A percentile compares a stretch with the other conserved stretches of the same genome.
These are phyloP conservation scores for Dexiosoma caninum DNA, from an alignment of 2,888 invertebrate species.

Conservation along the genomic window DNA sequence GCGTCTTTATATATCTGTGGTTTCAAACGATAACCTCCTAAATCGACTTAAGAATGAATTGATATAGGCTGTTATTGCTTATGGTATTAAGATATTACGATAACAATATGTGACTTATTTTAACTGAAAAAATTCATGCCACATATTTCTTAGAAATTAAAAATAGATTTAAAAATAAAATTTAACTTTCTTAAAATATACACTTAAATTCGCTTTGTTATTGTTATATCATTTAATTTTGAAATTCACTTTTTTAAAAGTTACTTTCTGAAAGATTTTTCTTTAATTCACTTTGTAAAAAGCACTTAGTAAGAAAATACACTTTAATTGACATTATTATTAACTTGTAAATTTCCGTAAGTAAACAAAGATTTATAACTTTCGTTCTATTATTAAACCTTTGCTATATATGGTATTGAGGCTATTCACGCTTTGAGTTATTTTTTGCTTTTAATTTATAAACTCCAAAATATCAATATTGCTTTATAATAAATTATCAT, in stretches of 20 bases:
- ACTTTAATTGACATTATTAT: neutral
- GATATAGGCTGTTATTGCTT: too few relatives aligned
- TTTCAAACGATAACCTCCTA: too few relatives aligned
- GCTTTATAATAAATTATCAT: neutral
- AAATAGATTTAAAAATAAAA: too few relatives aligned
- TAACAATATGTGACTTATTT: too few relatives aligned
- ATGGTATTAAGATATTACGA: too few relatives aligned
- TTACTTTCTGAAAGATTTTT: neutral
- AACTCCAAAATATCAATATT: neutral
- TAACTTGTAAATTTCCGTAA: neutral
- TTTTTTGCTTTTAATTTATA: conserved; percentile 22
- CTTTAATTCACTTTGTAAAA: neutral
- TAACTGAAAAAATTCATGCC: too few relatives aligned
- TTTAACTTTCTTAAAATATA: too few relatives aligned
- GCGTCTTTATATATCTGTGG: too few relatives aligned
- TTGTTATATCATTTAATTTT: neutral
- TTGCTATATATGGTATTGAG: neutral
- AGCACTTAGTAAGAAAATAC: too few relatives aligned
- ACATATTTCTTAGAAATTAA: too few relatives aligned
- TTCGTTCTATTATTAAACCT: neutral
- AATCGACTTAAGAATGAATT: too few relatives aligned
- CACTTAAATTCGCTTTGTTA: too few relatives aligned
- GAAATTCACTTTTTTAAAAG: neutral
- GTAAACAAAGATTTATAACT: neutral
- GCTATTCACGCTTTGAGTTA: conserved; percentile 8